These are phyloP conservation scores for Sebastes iracundus DNA, from an alignment of 2,797 vertebrate species.

Conservation along the genomic window DNA sequence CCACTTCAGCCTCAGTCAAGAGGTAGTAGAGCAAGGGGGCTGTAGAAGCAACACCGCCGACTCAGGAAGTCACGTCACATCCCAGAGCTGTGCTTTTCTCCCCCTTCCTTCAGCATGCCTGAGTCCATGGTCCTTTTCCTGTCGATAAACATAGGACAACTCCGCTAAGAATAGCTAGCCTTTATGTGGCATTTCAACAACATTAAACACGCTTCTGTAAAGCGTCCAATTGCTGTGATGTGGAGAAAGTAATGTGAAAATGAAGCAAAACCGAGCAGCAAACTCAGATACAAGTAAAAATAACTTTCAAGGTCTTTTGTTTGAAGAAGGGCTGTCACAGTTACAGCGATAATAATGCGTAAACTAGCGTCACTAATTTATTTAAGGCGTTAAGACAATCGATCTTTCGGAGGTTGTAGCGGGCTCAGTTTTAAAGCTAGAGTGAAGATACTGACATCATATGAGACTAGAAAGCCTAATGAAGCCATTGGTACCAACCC, in stretches of 20 bases:
- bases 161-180: constrained; percentile 18
- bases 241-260: neutral
- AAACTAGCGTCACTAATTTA: no score
- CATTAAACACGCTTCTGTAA: neutral
- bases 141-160: constrained; percentile 45
- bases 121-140: constrained; percentile 80
- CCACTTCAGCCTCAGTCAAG: constrained; percentile 50
- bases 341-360: no score
- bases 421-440: no score
- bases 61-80: constrained; percentile 68
- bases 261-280: neutral
- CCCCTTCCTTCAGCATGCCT: constrained; percentile 72
- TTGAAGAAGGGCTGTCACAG: no score
- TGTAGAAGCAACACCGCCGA: constrained; percentile 31
- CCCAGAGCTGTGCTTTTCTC: constrained; percentile 78
- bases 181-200: neutral
- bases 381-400: no score
- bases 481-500: no score
- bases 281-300: neutral
- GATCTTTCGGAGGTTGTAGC: no score
- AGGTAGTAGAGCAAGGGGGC: constrained; percentile 28
- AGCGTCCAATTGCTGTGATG: neutral
- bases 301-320: neutral
- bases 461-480: no score
- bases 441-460: no score